Base-by-base conservation (phyloP, 2,888 invertebrate species). In the Tipula unca region DNA sequence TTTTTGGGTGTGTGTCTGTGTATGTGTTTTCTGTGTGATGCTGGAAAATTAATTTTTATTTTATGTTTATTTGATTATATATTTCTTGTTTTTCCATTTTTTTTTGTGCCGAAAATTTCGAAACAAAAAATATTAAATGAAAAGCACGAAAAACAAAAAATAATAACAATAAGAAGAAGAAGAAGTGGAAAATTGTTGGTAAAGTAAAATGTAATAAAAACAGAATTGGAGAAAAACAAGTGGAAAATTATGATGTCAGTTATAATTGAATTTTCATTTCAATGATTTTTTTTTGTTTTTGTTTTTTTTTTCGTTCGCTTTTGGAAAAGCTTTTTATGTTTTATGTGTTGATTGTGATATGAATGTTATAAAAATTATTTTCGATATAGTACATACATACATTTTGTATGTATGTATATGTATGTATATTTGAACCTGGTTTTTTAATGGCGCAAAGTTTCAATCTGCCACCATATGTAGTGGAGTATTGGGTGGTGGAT, bases 1-100 rank as follows among this genome's bases (percentile, higher is more conserved):
- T 39, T 39, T 39, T 48, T 48, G n/a, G n/a, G n/a, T n/a, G n/a
- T n/a, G n/a, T n/a, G n/a, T n/a, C n/a, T n/a, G n/a, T n/a, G n/a
- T n/a, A n/a, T 6, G 48, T 17, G 32, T 69, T 69, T 69, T 69
- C 69, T 25, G 10, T 69, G 25, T 69, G 69, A 69, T 69, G 69
- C 4, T 25, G 69, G 69, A 69, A 69, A 69, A 69, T 69, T 69
- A 69, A 69, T 69, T 69, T 69, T 69, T 69, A 69, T 69, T 69
- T 69, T 69, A 69, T 69, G 69, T 69, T 69, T 69, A 69, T 69
- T 69, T 69, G 69, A 69, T 69, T 69, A 69, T 69, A 69, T 69
- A 69, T 69, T 69, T 69, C 69, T 69, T 69, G 69, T 69, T 69
- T 69, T 69, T 69, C 69, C 25, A 25, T 69, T 69, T 69, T 25